phyloP scores from a whole-genome alignment of 2,113 vertebrate species.

The Suncus etruscus region DNA sequence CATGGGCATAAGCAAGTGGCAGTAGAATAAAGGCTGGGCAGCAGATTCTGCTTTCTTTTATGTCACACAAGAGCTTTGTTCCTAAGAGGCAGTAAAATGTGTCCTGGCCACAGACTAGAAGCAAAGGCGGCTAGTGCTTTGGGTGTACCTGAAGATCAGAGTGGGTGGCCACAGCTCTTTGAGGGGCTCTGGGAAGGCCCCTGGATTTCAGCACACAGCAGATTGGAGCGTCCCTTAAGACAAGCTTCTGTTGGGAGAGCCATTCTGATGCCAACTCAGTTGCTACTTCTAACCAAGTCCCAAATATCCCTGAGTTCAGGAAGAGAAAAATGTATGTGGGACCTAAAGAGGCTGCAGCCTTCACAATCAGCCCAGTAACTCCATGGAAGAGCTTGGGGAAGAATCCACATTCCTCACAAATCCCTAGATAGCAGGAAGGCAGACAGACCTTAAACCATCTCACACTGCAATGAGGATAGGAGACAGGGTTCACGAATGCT shows the following conservation, averaged over 20 bases:
- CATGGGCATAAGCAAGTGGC: background rate
- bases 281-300: background rate
- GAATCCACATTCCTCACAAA: no score
- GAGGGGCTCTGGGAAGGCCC: no score
- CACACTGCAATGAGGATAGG: no score
- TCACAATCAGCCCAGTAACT: background rate
- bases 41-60: constrained; percentile 3
- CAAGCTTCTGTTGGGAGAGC: background rate
- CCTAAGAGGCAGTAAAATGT: background rate
- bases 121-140: background rate
- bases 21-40: background rate
- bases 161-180: background rate
- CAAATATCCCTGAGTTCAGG: background rate
- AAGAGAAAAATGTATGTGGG: background rate
- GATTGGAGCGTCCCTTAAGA: background rate
- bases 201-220: background rate
- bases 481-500: no score
- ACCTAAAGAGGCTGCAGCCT: background rate
- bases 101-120: background rate
- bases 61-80: background rate
- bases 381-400: background rate
- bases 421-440: no score
- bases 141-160: background rate
- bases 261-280: background rate
- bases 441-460: no score